Conservation (phyloP, 1,140 invertebrate species). For the Procambarus clarkii region DNA sequence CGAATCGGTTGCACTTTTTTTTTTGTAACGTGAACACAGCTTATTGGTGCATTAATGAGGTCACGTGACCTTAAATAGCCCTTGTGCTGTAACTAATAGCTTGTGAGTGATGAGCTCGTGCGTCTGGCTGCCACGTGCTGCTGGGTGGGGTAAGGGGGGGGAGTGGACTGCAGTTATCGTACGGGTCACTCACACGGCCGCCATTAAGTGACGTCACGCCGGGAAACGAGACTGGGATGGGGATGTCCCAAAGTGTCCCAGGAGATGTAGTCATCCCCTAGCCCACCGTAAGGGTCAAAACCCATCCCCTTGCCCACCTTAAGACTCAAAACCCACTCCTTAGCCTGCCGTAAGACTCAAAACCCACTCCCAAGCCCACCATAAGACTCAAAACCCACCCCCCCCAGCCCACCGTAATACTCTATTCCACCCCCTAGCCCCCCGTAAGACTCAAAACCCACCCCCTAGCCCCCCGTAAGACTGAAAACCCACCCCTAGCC, state of each 20-base stretch:
- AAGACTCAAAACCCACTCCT: too few species aligned
- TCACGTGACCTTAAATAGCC: constrained; percentile 37
- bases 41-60: constrained; percentile 26
- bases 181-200: neutral
- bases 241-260: too few species aligned
- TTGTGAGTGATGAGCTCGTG: constrained; percentile 16
- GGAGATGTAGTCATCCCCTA: too few species aligned
- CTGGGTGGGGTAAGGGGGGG: neutral
- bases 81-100: constrained; percentile 13
- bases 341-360: neutral
- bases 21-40: constrained; percentile 16
- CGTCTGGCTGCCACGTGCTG: constrained; percentile 47
- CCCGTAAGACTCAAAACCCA: too few species aligned
- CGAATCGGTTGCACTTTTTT: neutral
- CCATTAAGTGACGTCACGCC: neutral
- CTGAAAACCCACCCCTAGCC: too few species aligned
- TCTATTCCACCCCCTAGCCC: too few species aligned
- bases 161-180: constrained; percentile 13
- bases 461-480: too few species aligned
- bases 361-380: neutral
- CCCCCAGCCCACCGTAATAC: neutral
- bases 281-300: too few species aligned
- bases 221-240: neutral
- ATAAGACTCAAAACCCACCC: neutral
- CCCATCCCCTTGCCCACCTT: too few species aligned